Evolutionary conservation across 2,888 invertebrate genomes (phyloP), one percentile per base, ranked within the genome.

Genomic region (Phlogophora meticulosa): DNA sequence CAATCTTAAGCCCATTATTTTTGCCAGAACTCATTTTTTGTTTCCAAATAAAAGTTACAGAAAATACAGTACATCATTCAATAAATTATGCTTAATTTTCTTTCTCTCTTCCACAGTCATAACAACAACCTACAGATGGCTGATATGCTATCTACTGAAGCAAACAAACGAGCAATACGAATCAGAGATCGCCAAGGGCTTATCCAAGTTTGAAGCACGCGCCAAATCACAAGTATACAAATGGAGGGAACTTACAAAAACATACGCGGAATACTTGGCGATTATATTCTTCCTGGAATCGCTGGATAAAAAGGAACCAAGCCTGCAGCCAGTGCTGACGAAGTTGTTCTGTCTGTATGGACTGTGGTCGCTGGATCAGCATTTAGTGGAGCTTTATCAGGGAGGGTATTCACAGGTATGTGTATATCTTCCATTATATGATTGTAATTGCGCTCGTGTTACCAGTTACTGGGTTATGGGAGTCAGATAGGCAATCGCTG

Each of bases 221-320:
- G 98, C 97, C 87, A 97, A 97, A 83, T 96, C 97, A 0, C 98
- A 99, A 93, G 98, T 98, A 7, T 98, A 98, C 90, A 96, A 97
- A 77, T 98, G 98, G 79, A 96, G 97, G 43, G 96, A 97, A 20
- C 93, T 99, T 0, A 97, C 98, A 0, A 93, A 97, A 74, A 97
- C 97, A 1, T 99, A 97, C 89, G 97, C 97, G 11, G 98, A 99
- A 88, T 97, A 96, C 84, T 91, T 96, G 32, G 96, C 96, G 0
- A 83, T 97, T 0, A 90, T 96, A 62, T 96, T 96, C 82, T 96
- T 95, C 79, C 91, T 96, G 82, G 91, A 94, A 48, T 92, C 93
- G 17, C 91, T 96, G 79, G 85, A 88, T 20, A 90, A 86, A 74
- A 92, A 91, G 63, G 94, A 95, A 36, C 70, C 78, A 22, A 84